Evolutionary conservation across 1,140 invertebrate genomes (phyloP).

Genomic region (Papilio dardanus): DNA sequence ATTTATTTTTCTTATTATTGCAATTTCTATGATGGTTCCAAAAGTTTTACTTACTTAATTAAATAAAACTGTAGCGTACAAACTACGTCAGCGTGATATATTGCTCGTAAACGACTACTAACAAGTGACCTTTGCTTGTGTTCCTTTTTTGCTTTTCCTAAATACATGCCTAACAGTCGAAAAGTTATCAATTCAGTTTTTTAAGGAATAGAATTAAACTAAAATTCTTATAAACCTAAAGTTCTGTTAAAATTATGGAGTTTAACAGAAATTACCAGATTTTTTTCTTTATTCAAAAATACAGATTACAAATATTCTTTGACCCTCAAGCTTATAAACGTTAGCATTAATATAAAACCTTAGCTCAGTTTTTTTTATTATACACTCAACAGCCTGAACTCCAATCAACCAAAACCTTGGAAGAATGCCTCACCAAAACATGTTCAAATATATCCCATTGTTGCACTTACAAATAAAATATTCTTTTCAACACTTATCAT

Average conservation of each 20-base stretch:
- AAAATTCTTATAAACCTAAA: background rate
- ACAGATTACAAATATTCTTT: no score
- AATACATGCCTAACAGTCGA: background rate
- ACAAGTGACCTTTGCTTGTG: background rate
- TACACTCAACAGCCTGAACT: background rate
- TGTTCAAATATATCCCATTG: background rate
- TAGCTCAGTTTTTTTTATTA: background rate
- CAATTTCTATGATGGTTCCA: background rate
- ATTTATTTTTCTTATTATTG: background rate
- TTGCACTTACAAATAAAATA: conserved; percentile 6
- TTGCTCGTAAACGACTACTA: background rate
- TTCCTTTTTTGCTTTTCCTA: background rate
- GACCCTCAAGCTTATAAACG: background rate
- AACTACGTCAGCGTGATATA: background rate
- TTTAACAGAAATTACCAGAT: background rate
- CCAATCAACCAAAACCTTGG: background rate
- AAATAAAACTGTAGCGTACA: background rate
- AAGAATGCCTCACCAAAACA: background rate
- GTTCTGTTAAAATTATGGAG: background rate
- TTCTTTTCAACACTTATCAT: conserved; percentile 22
- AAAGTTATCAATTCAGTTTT: background rate
- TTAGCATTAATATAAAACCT: background rate
- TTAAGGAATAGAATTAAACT: background rate
- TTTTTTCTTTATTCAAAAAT: background rate
- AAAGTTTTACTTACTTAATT: conserved; percentile 1